Evolutionary conservation across 2,888 invertebrate species (phyloP), one percentile per base, ranked within the genome.

Genomic region (Omphaloscelis lunosa): DNA sequence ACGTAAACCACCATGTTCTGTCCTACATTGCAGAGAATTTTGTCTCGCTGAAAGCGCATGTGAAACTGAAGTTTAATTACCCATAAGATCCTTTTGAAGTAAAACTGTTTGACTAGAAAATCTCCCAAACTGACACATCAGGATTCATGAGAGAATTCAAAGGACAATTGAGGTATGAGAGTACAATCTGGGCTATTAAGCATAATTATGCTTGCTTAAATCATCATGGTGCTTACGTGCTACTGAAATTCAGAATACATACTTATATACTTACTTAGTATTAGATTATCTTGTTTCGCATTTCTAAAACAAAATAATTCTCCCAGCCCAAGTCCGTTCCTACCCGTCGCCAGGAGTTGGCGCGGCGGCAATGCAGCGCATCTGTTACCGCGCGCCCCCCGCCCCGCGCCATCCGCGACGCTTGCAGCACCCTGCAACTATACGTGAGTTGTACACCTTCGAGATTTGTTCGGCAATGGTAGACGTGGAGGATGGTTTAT

Each of bases 291-390:
- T 23, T 23, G 23, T 29, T 4, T 27, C 9, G 20, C 3, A 29
- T 65, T 45, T 23, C 3, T 45, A 45, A 34, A 65, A 34, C 11
- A 39, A 48, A 80, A 34, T 8, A 63, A 72, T 72, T 61, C n/a
- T 23, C 1, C 5, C 61, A 65, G 5, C 17, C 83, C 15, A 58
- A 94, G 77, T 95, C 41, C 94, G 80, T 53, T 92, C 90, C 95
- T 93, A 93, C 65, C 5, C 74, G 72, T 78, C 86, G 89, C 82
- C 90, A 92, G 91, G 91, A 94, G 93, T 93, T 92, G 92, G 93
- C 94, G 92, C 93, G 94, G 87, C 89, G 93, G 96, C 95, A 96
- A 95, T 97, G 97, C 96, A 95, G 92, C 95, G 94, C 97, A 97
- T 97, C 97, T 97, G 97, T 97, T 95, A 94, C 95, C 93, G 87